Conservation (phyloP, 2,113 vertebrate genomes). For the Crotophaga sulcirostris region DNA sequence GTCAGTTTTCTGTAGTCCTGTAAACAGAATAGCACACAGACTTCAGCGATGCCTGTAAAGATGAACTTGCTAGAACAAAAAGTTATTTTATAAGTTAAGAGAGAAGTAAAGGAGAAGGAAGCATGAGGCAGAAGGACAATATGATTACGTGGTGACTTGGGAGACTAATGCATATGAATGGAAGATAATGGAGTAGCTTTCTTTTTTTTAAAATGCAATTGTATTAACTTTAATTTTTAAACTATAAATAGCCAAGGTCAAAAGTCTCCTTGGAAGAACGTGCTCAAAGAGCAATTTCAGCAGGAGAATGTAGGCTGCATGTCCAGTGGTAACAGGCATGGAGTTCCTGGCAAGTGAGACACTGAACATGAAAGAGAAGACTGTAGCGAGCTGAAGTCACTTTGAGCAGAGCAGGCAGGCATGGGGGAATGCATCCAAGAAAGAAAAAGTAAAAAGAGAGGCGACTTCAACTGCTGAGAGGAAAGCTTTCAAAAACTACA, state of each 20-base stretch:
- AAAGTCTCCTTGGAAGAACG: neutral
- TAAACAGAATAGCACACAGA: neutral
- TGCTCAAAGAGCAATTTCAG: neutral
- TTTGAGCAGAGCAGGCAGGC: neutral
- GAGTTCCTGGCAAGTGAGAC: neutral
- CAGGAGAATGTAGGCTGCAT: neutral
- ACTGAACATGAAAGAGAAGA: neutral
- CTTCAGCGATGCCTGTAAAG: neutral
- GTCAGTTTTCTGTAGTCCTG: neutral
- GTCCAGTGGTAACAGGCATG: neutral
- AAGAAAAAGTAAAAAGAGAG: neutral
- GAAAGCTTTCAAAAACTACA: neutral
- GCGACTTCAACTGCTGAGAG: neutral
- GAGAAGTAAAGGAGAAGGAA: neutral
- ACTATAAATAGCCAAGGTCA: neutral
- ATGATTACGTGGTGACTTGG: neutral
- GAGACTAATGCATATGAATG: neutral
- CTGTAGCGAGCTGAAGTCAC: neutral
- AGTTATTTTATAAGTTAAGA: neutral
- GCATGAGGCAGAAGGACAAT: neutral
- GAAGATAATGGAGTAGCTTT: neutral
- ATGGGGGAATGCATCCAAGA: neutral
- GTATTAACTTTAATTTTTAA: neutral
- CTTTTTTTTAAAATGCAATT: neutral
- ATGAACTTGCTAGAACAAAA: neutral